Evolutionary conservation across 2,113 vertebrate genomes (phyloP).

Genomic region (Pandion haliaetus): DNA sequence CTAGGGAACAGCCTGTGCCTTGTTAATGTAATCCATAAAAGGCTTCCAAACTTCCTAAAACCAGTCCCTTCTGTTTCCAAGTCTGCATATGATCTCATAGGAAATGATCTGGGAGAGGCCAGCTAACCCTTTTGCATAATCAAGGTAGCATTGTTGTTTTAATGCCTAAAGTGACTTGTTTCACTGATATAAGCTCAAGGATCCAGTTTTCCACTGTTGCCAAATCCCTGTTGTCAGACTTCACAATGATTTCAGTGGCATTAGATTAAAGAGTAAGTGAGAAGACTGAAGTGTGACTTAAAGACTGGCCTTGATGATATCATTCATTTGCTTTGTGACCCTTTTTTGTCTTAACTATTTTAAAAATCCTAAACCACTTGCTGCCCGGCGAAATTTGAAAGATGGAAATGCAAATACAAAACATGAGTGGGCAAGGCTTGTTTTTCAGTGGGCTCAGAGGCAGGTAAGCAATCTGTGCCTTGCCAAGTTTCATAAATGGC

Average conservation of each 20-base stretch:
- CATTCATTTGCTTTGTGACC: background rate
- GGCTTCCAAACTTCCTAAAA: constrained; percentile 35
- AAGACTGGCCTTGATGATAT: background rate
- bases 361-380: background rate
- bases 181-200: background rate
- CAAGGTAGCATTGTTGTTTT: constrained; percentile 37
- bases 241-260: background rate
- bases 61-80: constrained; percentile 20
- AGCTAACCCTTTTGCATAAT: background rate
- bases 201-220: background rate
- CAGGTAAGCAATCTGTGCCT: background rate
- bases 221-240: background rate
- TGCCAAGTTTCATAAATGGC: background rate
- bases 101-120: constrained; percentile 49
- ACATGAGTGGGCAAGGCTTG: background rate
- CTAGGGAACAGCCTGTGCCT: constrained; percentile 48
- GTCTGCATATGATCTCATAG: constrained; percentile 49
- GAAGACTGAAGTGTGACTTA: background rate
- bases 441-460: background rate
- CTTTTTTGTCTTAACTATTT: background rate
- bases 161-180: background rate
- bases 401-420: background rate
- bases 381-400: background rate
- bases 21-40: constrained; percentile 37
- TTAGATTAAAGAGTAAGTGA: background rate